Base-by-base conservation (phyloP, 2,113 vertebrate species). In the Scartelaos histophorus region DNA sequence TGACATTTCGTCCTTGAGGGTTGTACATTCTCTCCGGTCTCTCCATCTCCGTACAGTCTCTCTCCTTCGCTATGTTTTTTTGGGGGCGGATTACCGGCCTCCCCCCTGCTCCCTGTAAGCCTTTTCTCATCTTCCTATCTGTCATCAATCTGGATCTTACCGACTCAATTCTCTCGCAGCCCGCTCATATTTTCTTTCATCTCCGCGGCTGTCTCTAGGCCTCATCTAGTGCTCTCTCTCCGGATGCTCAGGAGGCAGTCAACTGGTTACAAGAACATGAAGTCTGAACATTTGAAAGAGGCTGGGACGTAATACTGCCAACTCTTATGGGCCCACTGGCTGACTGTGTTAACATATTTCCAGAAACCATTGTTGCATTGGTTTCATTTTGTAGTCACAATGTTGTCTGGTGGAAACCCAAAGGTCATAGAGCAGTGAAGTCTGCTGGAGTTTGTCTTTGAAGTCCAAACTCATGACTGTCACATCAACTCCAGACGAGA, bases 131-230 rank as follows among this genome's bases (percentile, higher is more conserved):
- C 84, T 84, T 88, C 81, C 84, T 86, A 85, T 88, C 87, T 82
- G 86, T 90, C 85, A 90, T 90, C 88, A 84, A 91, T 91, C 90
- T 90, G 79, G 78, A 85, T 89, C 87, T 83, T 82, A 87, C 80
- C 47, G 83, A 87, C 88, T 90, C 82, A 80, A 83, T 88, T 84
- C 85, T 91, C 76, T 75, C 86, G 83, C 70, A 85, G 75, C 80
- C 82, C 65, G 78, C 81, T 91, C 85, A 85, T 88, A 86, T 87
- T 88, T 90, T 87, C 86, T 90, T 87, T 88, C 82, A 85, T 90
- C 87, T 89, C 73, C 71, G 74, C 76, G 78, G 78, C 78, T 73
- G 81, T 82, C 82, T 86, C 82, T 74, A 19, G 17, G 68, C 74
- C 82, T 87, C 86, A 71, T 86, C 85, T 80, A 56, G 73, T 66